Evolutionary conservation across 2,888 invertebrate genomes (phyloP).

Genomic region (Mechanitis messenoides): DNA sequence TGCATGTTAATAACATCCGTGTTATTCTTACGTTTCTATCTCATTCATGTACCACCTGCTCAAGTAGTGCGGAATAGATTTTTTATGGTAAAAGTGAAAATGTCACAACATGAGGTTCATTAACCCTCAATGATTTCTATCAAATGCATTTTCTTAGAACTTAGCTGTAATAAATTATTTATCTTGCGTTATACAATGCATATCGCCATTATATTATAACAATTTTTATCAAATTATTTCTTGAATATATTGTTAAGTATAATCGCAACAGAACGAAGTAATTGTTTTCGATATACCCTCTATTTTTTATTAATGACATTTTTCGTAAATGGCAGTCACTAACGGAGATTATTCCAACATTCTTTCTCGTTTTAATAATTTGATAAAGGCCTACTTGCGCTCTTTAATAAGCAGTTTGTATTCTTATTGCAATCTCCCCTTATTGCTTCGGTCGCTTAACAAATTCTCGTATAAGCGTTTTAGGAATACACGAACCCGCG

Average conservation of each 20-base stretch:
- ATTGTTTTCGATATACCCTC: too few relatives aligned
- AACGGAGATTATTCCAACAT: neutral
- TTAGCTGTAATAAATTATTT: constrained; percentile 1
- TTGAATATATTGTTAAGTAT: neutral
- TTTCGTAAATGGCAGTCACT: neutral
- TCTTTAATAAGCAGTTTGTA: constrained; percentile 6
- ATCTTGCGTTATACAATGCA: too few relatives aligned
- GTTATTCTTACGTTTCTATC: constrained; percentile 62
- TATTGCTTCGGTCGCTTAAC: constrained; percentile 5
- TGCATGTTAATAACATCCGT: constrained; percentile 37
- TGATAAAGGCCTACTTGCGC: constrained; percentile 2
- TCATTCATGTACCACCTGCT: constrained; percentile 51
- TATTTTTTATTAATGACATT: neutral
- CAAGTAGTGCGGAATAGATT: constrained; percentile 46
- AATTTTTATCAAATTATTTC: neutral
- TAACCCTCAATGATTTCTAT: constrained; percentile 23
- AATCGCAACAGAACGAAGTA: too few relatives aligned
- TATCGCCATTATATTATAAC: neutral
- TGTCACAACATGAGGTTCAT: constrained; percentile 34
- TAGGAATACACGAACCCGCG: neutral
- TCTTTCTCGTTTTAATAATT: constrained; percentile 1
- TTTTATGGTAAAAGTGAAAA: constrained; percentile 69
- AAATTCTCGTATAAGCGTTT: constrained; percentile 3
- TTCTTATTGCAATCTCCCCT: constrained; percentile 4
- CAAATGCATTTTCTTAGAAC: constrained; percentile 21